Conservation (phyloP, 2,113 vertebrate species). For the Rhombomys opimus region DNA sequence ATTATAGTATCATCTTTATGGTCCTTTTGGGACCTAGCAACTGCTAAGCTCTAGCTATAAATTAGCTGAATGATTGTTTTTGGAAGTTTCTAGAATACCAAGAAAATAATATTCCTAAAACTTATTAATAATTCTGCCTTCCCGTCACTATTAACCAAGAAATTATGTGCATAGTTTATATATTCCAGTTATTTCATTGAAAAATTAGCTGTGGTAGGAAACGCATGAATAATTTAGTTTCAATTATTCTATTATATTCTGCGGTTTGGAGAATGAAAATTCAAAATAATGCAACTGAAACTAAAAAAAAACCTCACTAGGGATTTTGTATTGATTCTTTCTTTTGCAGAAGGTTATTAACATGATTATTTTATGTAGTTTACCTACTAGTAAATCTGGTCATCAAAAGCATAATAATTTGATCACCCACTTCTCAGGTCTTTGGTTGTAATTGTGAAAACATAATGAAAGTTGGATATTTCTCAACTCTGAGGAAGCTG, state of each 20-base stretch:
- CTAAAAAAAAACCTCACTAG: constrained; percentile 48
- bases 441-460: constrained; percentile 58
- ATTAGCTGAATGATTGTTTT: constrained; percentile 57
- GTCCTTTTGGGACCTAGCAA: background rate
- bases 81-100: constrained; percentile 61
- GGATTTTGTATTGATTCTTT: constrained; percentile 67
- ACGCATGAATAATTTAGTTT: constrained; percentile 77
- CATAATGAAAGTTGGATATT: constrained; percentile 70
- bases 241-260: constrained; percentile 69
- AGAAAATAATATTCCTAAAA: constrained; percentile 57
- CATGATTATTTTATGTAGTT: constrained; percentile 71
- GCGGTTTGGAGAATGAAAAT: constrained; percentile 59
- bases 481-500: constrained; percentile 27
- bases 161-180: constrained; percentile 61
- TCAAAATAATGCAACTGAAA: constrained; percentile 41
- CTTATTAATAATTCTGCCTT: constrained; percentile 52
- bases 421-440: constrained; percentile 56
- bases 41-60: constrained; percentile 49
- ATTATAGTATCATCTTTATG: constrained; percentile 44
- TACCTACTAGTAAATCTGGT: constrained; percentile 66
- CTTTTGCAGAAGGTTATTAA: constrained; percentile 70
- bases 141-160: constrained; percentile 50
- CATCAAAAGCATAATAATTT: constrained; percentile 61
- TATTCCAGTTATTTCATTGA: constrained; percentile 71
- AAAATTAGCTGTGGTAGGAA: constrained; percentile 70